phyloP scores from a whole-genome alignment of 2,888 invertebrate species.

The Poecilobothrus nobilitatus region DNA sequence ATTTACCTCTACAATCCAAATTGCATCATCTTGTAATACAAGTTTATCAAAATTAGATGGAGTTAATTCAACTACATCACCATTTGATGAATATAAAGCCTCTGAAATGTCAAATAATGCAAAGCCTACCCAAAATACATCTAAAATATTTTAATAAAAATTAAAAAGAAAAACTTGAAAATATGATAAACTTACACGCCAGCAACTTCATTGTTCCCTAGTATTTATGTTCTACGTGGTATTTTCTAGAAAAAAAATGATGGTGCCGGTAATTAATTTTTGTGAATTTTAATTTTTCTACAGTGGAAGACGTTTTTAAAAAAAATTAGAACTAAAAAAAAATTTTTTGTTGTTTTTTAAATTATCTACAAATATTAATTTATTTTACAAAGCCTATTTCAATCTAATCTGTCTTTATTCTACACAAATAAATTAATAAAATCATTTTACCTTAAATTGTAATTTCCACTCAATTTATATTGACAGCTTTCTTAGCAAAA shows the following conservation, averaged over 20 bases:
- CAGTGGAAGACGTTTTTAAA: slow-evolving; percentile 12
- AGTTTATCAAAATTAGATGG: slow-evolving; percentile 76
- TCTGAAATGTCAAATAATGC: slow-evolving; percentile 7
- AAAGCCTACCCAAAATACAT: neutral
- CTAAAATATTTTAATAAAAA: slow-evolving; percentile 17
- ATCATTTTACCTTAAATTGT: no score
- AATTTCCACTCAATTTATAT: neutral
- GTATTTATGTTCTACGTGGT: neutral
- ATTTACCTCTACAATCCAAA: slow-evolving; percentile 81
- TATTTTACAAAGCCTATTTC: no score
- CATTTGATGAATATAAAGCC: slow-evolving; percentile 58
- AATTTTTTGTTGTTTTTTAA: slow-evolving; percentile 5
- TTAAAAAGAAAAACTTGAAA: slow-evolving; percentile 2
- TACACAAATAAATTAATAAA: no score
- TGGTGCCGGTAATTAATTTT: neutral
- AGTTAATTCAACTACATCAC: slow-evolving; percentile 79
- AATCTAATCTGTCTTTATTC: no score
- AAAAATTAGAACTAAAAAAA: neutral
- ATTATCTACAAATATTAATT: no score
- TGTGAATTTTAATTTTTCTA: neutral
- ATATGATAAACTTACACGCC: slow-evolving; percentile 17
- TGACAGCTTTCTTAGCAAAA: neutral
- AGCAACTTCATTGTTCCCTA: slow-evolving; percentile 18
- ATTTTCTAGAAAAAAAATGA: neutral
- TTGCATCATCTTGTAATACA: slow-evolving; percentile 71